Evolutionary conservation across 2,113 vertebrate species (phyloP).

Genomic region (Thymallus thymallus): DNA sequence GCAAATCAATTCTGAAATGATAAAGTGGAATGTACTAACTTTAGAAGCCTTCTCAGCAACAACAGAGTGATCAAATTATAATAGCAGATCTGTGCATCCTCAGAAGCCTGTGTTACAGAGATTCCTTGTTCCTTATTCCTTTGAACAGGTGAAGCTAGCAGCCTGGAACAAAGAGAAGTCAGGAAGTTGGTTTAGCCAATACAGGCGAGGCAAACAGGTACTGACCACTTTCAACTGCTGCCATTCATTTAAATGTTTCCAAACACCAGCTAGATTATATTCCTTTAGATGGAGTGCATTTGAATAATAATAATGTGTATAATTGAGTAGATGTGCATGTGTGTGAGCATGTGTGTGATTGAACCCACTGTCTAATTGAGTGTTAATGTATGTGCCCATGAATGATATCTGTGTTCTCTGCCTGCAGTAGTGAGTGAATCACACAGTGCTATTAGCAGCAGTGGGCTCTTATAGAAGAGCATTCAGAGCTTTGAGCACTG

Average conservation of each 20-base stretch:
- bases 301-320: constrained; percentile 20
- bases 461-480: constrained; percentile 20
- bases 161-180: constrained; percentile 88
- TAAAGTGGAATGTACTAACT: too few species aligned
- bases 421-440: constrained; percentile 33
- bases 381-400: constrained; percentile 23
- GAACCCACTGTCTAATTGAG: constrained; percentile 16
- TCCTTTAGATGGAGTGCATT: constrained; percentile 1
- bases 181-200: constrained; percentile 88
- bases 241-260: constrained; percentile 30
- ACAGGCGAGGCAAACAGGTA: constrained; percentile 87
- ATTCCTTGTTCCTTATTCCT: constrained; percentile 1
- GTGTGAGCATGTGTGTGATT: neutral
- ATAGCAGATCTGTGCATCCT: neutral
- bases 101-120: neutral
- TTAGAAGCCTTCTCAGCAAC: too few species aligned
- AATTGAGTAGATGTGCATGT: constrained; percentile 7
- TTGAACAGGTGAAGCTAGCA: constrained; percentile 82
- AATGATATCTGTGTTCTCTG: constrained; percentile 10
- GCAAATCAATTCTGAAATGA: too few species aligned
- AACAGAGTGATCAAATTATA: too few species aligned
- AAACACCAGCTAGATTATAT: neutral
- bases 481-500: constrained; percentile 32
- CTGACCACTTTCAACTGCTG: neutral
- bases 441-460: constrained; percentile 21